These are phyloP conservation scores for Netta rufina DNA, from an alignment of 2,797 vertebrate species.

Conservation along the genomic window DNA sequence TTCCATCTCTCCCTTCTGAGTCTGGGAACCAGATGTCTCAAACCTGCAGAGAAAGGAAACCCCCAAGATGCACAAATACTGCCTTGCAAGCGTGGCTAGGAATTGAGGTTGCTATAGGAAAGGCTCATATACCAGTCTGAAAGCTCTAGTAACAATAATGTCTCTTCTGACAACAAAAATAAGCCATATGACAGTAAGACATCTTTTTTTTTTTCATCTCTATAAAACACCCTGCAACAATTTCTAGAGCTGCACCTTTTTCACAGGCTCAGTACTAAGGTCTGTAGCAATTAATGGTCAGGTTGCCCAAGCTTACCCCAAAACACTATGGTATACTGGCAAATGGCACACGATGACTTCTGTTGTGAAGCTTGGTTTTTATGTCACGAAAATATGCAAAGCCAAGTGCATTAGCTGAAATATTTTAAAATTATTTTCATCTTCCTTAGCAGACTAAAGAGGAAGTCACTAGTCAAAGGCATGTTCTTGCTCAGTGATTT, in stretches of 20 bases:
- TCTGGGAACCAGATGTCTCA: background rate
- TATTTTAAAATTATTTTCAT: background rate
- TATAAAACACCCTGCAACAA: background rate
- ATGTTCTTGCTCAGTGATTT: slow-evolving; percentile 2
- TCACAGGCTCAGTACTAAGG: background rate
- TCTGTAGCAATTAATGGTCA: background rate
- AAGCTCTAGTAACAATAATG: background rate
- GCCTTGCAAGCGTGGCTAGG: background rate
- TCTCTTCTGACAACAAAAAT: background rate
- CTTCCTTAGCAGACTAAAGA: background rate
- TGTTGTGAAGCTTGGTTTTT: background rate
- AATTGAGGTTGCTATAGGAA: background rate
- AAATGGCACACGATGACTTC: accelerated
- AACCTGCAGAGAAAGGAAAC: background rate
- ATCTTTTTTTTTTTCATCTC: background rate
- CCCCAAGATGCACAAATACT: background rate
- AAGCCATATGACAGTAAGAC: background rate
- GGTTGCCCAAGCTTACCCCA: background rate
- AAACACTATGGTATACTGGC: background rate
- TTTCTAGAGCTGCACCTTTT: background rate
- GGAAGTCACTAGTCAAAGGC: background rate
- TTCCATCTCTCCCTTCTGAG: background rate
- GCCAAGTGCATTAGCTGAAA: background rate
- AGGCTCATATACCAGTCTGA: accelerated
- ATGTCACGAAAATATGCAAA: background rate